These are phyloP conservation scores for Panthera leo DNA, from an alignment of 2,113 vertebrate genomes.

Conservation along the genomic window DNA sequence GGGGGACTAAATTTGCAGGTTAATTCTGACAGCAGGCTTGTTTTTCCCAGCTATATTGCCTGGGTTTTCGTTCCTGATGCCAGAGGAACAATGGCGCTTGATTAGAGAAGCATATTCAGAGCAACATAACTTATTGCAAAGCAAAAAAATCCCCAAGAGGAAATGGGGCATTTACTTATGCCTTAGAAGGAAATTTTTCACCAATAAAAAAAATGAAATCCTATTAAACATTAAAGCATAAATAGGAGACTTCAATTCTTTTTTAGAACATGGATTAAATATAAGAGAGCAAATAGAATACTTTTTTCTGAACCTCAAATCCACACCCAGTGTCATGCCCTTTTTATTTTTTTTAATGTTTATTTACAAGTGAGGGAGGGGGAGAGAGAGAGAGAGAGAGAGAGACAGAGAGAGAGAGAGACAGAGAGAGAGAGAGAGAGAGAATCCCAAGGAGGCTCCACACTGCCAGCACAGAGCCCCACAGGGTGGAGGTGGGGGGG, in stretches of 20 bases:
- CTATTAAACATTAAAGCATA: background rate
- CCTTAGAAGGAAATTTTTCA: background rate
- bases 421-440: no score
- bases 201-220: background rate
- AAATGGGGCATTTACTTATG: background rate
- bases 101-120: background rate
- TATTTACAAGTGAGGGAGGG: no score
- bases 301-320: background rate
- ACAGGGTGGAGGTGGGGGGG: no score
- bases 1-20: background rate
- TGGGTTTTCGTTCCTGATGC: background rate
- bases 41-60: background rate
- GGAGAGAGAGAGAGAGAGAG: no score
- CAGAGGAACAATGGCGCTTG: background rate
- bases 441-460: no score
- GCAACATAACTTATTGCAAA: background rate
- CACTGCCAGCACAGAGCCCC: no score
- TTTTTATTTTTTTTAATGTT: background rate
- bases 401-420: no score
- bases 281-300: background rate
- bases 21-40: background rate
- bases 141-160: background rate
- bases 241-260: background rate
- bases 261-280: constrained; percentile 2
- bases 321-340: background rate